A percentile compares a stretch with the other conserved stretches of the same genome.
phyloP scores from a whole-genome alignment of 2,797 vertebrate genomes.

The Cryptoblepharus egeriae region DNA sequence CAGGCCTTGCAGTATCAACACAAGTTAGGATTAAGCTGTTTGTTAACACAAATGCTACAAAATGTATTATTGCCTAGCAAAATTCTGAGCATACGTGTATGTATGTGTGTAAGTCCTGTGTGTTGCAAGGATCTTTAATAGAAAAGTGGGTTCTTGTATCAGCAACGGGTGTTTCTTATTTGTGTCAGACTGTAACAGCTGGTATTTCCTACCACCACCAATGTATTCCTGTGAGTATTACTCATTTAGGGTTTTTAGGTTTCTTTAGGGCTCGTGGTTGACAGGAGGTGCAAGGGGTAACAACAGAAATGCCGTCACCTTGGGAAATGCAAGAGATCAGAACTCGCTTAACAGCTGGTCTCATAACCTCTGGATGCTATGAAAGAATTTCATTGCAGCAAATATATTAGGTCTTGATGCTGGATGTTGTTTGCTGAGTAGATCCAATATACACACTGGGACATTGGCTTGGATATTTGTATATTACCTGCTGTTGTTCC shows the following conservation, averaged over 20 bases:
- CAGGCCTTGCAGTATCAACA: too few species aligned
- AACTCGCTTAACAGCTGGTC: conserved; percentile 55
- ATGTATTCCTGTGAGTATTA: conserved; percentile 50
- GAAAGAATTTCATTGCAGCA: conserved; percentile 49
- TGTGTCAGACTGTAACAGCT: conserved; percentile 59
- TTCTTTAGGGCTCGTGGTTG: conserved; percentile 54
- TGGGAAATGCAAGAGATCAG: conserved; percentile 57
- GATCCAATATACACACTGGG: background rate
- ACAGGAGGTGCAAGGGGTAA: conserved; percentile 61
- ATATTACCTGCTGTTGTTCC: background rate
- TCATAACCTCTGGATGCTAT: conserved; percentile 48
- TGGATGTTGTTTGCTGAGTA: conserved; percentile 12
- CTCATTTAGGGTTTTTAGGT: conserved; percentile 47
- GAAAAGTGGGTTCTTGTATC: conserved; percentile 23
- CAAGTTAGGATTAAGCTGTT: too few species aligned
- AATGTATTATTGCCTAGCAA: background rate
- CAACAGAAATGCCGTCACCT: conserved; percentile 53
- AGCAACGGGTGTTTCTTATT: conserved; percentile 46
- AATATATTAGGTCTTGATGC: conserved; percentile 20
- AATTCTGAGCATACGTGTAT: background rate
- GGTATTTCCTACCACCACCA: conserved; percentile 64
- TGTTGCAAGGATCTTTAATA: background rate
- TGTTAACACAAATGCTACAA: background rate
- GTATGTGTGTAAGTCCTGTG: background rate
- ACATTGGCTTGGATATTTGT: background rate